phyloP scores from a whole-genome alignment of 1,140 invertebrate genomes.

The Drosophila rufa region DNA sequence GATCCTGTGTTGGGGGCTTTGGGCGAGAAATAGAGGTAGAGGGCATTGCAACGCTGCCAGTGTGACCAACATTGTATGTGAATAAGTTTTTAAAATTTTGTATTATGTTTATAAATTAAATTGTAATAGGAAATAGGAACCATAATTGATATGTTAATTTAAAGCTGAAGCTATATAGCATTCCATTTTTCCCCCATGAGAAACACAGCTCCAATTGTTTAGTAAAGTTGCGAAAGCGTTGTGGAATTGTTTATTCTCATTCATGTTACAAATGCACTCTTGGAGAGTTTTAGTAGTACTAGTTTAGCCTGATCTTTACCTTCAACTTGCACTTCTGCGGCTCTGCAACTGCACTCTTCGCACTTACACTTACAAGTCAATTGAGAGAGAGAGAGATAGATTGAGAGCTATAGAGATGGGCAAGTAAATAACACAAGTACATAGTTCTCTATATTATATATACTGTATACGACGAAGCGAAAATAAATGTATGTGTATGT shows the following conservation, averaged over 20 bases:
- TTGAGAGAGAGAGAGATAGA: constrained; percentile 25
- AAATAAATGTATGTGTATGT: constrained; percentile 49
- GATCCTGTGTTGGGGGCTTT: constrained; percentile 47
- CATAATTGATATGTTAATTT: background rate
- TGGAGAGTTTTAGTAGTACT: constrained; percentile 49
- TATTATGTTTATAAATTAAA: background rate
- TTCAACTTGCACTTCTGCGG: constrained; percentile 26
- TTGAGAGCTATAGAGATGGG: constrained; percentile 33
- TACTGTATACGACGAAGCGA: constrained; percentile 40
- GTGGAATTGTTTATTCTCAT: constrained; percentile 55
- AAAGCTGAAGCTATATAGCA: background rate
- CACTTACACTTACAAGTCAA: constrained; percentile 44
- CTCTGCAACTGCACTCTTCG: constrained; percentile 43
- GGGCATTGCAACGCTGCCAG: background rate
- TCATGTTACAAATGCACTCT: constrained; percentile 61
- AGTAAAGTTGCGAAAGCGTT: constrained; percentile 65
- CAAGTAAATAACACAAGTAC: constrained; percentile 57
- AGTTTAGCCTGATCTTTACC: constrained; percentile 21
- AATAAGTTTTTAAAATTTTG: background rate
- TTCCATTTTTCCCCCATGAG: background rate
- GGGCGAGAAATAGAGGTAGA: constrained; percentile 31
- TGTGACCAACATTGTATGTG: constrained; percentile 22
- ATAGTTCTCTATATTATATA: constrained; percentile 30
- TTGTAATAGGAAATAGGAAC: too few species aligned
- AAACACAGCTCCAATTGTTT: constrained; percentile 20